Conservation (phyloP, 64 coral and sea anemone genomes). For the Pachyseris speciosa region DNA sequence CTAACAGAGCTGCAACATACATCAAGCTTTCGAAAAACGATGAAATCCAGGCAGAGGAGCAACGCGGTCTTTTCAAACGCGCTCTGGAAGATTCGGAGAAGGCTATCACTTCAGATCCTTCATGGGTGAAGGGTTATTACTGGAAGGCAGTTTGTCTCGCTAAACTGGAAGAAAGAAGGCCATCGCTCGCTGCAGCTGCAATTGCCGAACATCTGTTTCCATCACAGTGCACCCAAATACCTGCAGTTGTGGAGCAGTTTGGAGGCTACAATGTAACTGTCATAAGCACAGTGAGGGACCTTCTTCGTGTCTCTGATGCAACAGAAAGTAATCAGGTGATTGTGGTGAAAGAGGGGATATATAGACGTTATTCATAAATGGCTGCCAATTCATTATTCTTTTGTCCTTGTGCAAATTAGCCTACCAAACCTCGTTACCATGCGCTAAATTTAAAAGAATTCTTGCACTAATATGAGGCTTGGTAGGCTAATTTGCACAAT, state of each 20-base stretch:
- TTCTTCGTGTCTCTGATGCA: neutral
- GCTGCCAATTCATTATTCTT: no score
- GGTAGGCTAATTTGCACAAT: no score
- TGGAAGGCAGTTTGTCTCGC: constrained; percentile 16
- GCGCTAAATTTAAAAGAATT: no score
- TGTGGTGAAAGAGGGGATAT: neutral
- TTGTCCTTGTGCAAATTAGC: no score
- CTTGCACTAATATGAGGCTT: no score
- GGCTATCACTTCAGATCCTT: neutral
- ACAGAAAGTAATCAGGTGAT: neutral
- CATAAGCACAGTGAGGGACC: neutral
- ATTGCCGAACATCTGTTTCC: neutral
- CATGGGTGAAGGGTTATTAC: neutral
- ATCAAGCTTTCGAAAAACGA: no score
- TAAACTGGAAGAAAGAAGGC: neutral
- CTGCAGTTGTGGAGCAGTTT: neutral
- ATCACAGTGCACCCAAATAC: neutral
- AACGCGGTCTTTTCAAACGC: no score
- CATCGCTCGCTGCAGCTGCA: constrained; percentile 2
- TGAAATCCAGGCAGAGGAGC: no score
- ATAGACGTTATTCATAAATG: no score
- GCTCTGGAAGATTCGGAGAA: neutral
- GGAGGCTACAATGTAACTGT: neutral
- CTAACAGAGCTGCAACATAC: no score
- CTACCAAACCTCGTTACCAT: no score